Conservation (phyloP, 2,797 vertebrate species). For the Gobionotothen gibberifrons region DNA sequence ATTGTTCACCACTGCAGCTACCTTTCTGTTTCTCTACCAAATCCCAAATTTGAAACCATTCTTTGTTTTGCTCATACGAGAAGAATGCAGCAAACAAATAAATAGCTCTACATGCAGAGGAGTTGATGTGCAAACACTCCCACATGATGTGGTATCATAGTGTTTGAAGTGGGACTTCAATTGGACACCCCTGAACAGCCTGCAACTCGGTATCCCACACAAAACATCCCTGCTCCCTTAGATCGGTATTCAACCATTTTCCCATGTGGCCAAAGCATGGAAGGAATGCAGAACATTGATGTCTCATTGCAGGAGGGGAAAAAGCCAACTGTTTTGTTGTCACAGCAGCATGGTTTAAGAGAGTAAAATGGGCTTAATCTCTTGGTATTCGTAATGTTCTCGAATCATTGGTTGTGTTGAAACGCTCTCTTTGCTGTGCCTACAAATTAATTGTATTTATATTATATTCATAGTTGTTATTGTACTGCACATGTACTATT, state of each 20-base stretch:
- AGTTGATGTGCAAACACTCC: constrained; percentile 77
- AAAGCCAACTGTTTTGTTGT: constrained; percentile 48
- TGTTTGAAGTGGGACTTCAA: constrained; percentile 83
- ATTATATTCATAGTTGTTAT: neutral
- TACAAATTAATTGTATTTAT: neutral
- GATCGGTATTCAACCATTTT: constrained; percentile 72
- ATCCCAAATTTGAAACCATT: constrained; percentile 38
- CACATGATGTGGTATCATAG: constrained; percentile 78
- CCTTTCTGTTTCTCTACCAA: constrained; percentile 37
- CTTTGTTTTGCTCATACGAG: constrained; percentile 37
- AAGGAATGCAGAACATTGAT: constrained; percentile 55
- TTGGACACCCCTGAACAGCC: constrained; percentile 71
- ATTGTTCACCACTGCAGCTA: constrained; percentile 58
- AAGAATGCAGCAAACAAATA: constrained; percentile 62
- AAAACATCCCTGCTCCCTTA: constrained; percentile 68
- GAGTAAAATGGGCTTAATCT: constrained; percentile 19
- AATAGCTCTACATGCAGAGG: constrained; percentile 71
- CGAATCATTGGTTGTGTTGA: neutral
- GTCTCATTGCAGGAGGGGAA: constrained; percentile 46
- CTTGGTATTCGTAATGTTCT: constrained; percentile 16
- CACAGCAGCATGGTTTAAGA: constrained; percentile 36
- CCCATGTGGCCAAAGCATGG: constrained; percentile 68
- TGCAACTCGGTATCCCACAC: constrained; percentile 76
- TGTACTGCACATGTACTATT: neutral
- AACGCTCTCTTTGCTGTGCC: neutral